Evolutionary conservation across 2,113 vertebrate species (phyloP), one percentile per base, ranked within the genome.

Genomic region (Scatophagus argus): DNA sequence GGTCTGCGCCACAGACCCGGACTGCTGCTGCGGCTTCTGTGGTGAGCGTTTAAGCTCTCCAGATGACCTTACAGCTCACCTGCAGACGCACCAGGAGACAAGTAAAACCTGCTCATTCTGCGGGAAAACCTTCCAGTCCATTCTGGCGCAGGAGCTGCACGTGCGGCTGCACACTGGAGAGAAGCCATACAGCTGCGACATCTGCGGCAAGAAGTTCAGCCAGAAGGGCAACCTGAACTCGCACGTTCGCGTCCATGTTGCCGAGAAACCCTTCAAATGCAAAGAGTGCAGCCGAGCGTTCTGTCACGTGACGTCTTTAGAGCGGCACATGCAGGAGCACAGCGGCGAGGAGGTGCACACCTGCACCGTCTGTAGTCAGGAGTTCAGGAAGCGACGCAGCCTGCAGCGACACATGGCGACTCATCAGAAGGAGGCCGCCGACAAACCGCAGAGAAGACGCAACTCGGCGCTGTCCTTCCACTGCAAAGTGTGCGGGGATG

Each of bases 191-290:
- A 82, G 64, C 61, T 92, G 91, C 38, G 27, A 58, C 5, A 3
- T 85, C 44, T 92, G 91, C 0, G 82, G 87, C 10, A 89, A 88
- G 58, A 83, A 72, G 60, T 92, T 92, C 76, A 82, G 79, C 38
- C 89, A 88, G 46, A 89, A 89, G 38, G 89, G 89, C 0, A 89
- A 91, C 70, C 60, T 92, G 27, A 72, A 43, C 0, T 84, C 87
- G 0, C 91, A 89, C 87, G 21, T 72, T 27, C 80, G 43, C 1
- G 56, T 87, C 10, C 89, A 89, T 16, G 64, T 74, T 0, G 3
- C 74, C 0, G 82, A 90, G 19, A 89, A 88, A 34, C 77, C 84
- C 0, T 91, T 88, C 62, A 65, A 74, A 17, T 91, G 90, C 32
- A 77, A 58, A 8, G 68, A 85, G 29, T 91, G 90, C 47, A 36